phyloP scores from a whole-genome alignment of 1,140 invertebrate species.

The Diorhabda sublineata region DNA sequence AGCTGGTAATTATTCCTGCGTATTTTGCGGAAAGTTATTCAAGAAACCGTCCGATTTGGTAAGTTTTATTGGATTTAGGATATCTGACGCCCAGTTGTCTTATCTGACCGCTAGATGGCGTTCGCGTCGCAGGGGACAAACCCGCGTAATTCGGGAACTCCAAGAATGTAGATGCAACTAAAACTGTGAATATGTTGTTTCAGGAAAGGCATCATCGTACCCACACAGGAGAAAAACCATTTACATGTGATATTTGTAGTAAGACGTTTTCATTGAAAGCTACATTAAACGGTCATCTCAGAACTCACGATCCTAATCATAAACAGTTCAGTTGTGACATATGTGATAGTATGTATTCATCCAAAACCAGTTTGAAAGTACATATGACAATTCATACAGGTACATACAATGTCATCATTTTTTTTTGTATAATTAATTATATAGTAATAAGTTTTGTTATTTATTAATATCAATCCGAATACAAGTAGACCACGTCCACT shows the following conservation, averaged over 20 bases:
- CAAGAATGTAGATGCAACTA: background rate
- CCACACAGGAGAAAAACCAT: slow-evolving; percentile 68
- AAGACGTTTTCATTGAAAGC: slow-evolving; percentile 67
- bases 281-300: slow-evolving; percentile 59
- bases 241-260: slow-evolving; percentile 58
- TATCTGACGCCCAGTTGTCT: background rate
- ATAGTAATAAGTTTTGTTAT: too few relatives aligned
- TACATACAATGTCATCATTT: slow-evolving; percentile 18
- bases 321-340: slow-evolving; percentile 58
- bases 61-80: slow-evolving; percentile 10
- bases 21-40: slow-evolving; percentile 37
- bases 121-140: background rate
- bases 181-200: slow-evolving; percentile 20
- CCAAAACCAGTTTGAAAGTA: slow-evolving; percentile 63
- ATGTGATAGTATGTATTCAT: slow-evolving; percentile 57
- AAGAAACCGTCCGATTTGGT: slow-evolving; percentile 44
- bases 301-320: slow-evolving; percentile 53
- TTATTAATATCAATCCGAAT: too few relatives aligned
- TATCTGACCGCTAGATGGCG: background rate
- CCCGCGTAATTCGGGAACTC: background rate
- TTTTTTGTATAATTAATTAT: background rate
- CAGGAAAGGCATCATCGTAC: slow-evolving; percentile 48
- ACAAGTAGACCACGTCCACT: too few relatives aligned
- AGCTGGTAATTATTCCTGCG: slow-evolving; percentile 28
- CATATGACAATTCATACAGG: slow-evolving; percentile 55